Evolutionary conservation across 1,140 invertebrate species (phyloP).

Genomic region (Reticulitermes speratus): DNA sequence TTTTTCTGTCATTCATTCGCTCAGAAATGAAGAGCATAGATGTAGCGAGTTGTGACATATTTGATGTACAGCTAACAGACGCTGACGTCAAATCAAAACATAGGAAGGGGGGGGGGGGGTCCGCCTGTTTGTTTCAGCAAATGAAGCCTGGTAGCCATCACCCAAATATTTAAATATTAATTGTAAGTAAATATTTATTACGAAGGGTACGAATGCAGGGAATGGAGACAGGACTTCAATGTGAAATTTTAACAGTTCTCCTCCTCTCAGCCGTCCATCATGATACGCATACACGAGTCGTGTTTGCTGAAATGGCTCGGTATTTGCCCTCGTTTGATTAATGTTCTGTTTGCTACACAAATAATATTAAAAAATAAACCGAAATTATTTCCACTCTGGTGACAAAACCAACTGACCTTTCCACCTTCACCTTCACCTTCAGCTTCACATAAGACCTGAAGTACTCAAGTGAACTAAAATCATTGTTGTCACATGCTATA

Average conservation of each 20-base stretch:
- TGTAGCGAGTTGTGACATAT: too few species aligned
- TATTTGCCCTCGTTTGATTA: background rate
- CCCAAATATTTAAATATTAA: slow-evolving; percentile 14
- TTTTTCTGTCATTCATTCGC: too few species aligned
- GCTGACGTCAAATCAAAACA: too few species aligned
- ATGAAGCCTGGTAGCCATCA: background rate
- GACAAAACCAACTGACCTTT: background rate
- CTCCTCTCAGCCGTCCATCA: background rate
- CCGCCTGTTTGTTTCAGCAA: too few species aligned
- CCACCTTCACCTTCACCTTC: background rate
- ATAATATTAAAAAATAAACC: slow-evolving; percentile 13
- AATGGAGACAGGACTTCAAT: background rate
- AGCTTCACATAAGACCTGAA: too few species aligned
- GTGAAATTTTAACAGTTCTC: background rate
- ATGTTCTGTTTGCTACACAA: background rate
- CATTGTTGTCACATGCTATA: too few species aligned
- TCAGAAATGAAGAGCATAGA: too few species aligned
- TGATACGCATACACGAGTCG: too few species aligned
- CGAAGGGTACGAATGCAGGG: background rate
- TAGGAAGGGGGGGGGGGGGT: too few species aligned
- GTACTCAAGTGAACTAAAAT: too few species aligned
- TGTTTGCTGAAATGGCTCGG: slow-evolving; percentile 7
- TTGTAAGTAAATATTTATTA: slow-evolving; percentile 9
- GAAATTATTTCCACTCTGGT: background rate
- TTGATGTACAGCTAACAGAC: too few species aligned